A percentile compares a stretch with the other conserved stretches of the same genome.
phyloP scores from a whole-genome alignment of 2,888 invertebrate species.

The Tetrapedia diversipes region DNA sequence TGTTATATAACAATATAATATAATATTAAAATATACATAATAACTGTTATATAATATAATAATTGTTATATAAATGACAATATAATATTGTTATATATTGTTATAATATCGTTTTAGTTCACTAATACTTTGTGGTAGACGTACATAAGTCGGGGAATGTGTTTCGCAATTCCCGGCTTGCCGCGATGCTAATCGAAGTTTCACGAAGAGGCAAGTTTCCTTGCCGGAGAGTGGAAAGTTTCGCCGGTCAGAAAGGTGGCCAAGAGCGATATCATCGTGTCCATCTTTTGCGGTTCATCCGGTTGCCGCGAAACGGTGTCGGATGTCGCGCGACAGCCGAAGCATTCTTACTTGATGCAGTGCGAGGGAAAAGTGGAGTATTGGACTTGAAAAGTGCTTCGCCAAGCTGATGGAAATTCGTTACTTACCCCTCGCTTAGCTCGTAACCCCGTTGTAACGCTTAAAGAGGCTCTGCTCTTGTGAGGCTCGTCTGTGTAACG shows the following conservation, averaged over 20 bases:
- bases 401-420: constrained; percentile 66
- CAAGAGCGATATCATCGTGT: constrained; percentile 52
- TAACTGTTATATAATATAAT: no score
- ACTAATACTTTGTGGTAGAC: constrained; percentile 2
- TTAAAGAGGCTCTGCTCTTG: constrained; percentile 42
- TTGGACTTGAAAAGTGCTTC: constrained; percentile 65
- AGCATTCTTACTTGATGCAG: constrained; percentile 59
- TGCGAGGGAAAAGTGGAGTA: constrained; percentile 60
- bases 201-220: constrained; percentile 24
- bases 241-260: constrained; percentile 41
- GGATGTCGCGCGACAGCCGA: constrained; percentile 32
- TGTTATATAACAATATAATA: no score
- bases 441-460: constrained; percentile 53
- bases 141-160: background rate
- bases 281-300: constrained; percentile 40
- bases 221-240: constrained; percentile 31
- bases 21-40: no score
- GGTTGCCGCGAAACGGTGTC: constrained; percentile 42
- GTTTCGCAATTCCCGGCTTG: constrained; percentile 2
- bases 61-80: no score
- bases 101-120: no score
- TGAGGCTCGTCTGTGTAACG: constrained; percentile 6
- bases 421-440: constrained; percentile 63
- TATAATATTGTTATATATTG: no score
- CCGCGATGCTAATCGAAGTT: constrained; percentile 19